Conservation (phyloP, 2,888 invertebrate species). For the Amblyteles armatorius region DNA sequence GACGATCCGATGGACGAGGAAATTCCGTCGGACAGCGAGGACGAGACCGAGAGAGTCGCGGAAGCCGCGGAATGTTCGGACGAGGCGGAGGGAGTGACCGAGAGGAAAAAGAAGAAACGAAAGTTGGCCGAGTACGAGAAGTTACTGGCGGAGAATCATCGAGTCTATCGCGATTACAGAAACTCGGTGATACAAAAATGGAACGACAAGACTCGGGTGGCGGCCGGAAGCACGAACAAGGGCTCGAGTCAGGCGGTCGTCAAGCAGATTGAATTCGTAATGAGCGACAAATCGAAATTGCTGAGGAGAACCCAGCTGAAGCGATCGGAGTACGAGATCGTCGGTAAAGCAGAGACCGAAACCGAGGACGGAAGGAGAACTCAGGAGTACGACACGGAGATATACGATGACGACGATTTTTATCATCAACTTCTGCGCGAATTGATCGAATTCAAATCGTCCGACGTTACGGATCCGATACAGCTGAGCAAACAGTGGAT, state of each 20-base stretch:
- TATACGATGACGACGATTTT: slow-evolving; percentile 99
- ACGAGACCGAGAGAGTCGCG: slow-evolving; percentile 82
- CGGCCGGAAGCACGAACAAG: slow-evolving; percentile 88
- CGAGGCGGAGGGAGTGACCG: slow-evolving; percentile 86
- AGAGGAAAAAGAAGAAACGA: slow-evolving; percentile 85
- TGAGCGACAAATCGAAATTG: slow-evolving; percentile 92
- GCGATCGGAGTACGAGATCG: slow-evolving; percentile 89
- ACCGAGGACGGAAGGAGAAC: slow-evolving; percentile 80
- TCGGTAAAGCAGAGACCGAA: slow-evolving; percentile 86
- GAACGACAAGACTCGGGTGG: slow-evolving; percentile 95
- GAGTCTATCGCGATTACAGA: slow-evolving; percentile 89
- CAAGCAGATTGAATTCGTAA: slow-evolving; percentile 94
- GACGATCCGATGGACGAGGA: slow-evolving; percentile 85
- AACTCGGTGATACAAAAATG: slow-evolving; percentile 95
- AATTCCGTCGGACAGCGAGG: slow-evolving; percentile 88
- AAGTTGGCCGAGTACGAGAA: slow-evolving; percentile 87
- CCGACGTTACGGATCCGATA: slow-evolving; percentile 92
- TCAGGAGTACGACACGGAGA: slow-evolving; percentile 91
- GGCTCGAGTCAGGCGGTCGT: slow-evolving; percentile 88
- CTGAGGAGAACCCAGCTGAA: slow-evolving; percentile 92
- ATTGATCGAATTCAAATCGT: slow-evolving; percentile 95
- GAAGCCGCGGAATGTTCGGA: slow-evolving; percentile 68
- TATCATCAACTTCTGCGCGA: slow-evolving; percentile 97
- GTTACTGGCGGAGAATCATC: slow-evolving; percentile 87
- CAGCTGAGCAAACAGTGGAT: slow-evolving; percentile 96